A percentile compares a stretch with the other conserved stretches of the same genome.
Evolutionary conservation across 2,888 invertebrate species (phyloP).

Genomic region (Lasioglossum pauxillum): DNA sequence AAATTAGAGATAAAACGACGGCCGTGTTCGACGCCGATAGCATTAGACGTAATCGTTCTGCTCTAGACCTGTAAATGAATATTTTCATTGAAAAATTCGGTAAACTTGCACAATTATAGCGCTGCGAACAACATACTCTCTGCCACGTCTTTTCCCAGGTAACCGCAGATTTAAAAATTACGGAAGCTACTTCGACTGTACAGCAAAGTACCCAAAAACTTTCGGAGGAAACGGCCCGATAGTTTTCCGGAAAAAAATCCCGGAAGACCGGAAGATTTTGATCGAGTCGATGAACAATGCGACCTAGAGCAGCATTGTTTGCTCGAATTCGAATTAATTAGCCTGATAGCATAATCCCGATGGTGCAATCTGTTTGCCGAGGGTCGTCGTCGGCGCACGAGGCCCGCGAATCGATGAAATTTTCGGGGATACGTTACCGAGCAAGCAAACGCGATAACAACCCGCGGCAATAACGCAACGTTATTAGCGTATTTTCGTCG

Average conservation of each 20-base stretch:
- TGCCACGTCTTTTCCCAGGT: neutral
- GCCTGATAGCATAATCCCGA: constrained; percentile 17
- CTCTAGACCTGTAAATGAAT: neutral
- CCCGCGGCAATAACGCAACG: neutral
- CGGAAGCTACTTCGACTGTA: neutral
- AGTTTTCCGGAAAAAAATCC: neutral
- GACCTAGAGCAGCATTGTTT: constrained; percentile 17
- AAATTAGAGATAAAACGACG: constrained; percentile 26
- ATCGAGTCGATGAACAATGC: neutral
- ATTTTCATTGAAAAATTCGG: neutral
- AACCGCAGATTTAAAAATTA: neutral
- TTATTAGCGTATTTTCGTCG: neutral
- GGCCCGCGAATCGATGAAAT: constrained; percentile 4
- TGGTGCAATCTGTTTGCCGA: neutral
- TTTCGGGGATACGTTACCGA: neutral
- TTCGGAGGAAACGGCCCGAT: neutral
- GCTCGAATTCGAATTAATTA: constrained; percentile 15
- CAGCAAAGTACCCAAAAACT: neutral
- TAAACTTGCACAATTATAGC: neutral
- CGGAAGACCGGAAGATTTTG: neutral
- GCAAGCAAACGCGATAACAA: neutral
- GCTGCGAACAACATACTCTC: neutral
- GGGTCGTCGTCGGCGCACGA: neutral
- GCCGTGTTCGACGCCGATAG: neutral
- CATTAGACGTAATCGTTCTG: neutral